Evolutionary conservation across 2,797 vertebrate genomes (phyloP).

Genomic region (Fistularia commersonii): DNA sequence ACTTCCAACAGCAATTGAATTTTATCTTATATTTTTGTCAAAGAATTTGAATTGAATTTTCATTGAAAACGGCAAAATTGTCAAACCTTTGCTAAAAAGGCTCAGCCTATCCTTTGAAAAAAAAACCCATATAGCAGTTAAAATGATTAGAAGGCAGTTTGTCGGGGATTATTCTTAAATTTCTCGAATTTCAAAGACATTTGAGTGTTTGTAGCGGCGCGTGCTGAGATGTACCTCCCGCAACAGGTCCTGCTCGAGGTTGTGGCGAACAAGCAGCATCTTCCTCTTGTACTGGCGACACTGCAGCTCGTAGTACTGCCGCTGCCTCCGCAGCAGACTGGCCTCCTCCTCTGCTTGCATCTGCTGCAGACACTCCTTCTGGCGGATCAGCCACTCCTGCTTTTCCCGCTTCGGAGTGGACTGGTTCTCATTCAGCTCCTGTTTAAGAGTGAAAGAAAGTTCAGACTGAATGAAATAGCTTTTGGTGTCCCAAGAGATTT

Average conservation of each 20-base stretch:
- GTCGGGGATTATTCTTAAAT: too few species aligned
- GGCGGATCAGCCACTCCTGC: constrained; percentile 88
- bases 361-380: constrained; percentile 90
- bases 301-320: constrained; percentile 89
- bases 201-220: too few species aligned
- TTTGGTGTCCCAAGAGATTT: too few species aligned
- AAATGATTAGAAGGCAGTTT: too few species aligned
- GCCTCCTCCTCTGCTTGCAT: constrained; percentile 90
- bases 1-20: too few species aligned
- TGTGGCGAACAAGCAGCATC: constrained; percentile 85
- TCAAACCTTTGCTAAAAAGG: too few species aligned
- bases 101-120: background rate
- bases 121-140: background rate
- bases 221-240: constrained; percentile 68
- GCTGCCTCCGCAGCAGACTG: constrained; percentile 80
- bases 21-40: too few species aligned
- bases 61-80: too few species aligned
- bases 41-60: too few species aligned
- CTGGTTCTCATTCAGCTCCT: constrained; percentile 91
- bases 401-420: constrained; percentile 89
- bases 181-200: too few species aligned
- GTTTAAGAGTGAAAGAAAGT: background rate
- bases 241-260: constrained; percentile 89
- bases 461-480: background rate
- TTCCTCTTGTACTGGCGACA: constrained; percentile 90